These are phyloP conservation scores for Phrynocephalus versicolor DNA, from an alignment of 2,113 vertebrate species.

Conservation along the genomic window DNA sequence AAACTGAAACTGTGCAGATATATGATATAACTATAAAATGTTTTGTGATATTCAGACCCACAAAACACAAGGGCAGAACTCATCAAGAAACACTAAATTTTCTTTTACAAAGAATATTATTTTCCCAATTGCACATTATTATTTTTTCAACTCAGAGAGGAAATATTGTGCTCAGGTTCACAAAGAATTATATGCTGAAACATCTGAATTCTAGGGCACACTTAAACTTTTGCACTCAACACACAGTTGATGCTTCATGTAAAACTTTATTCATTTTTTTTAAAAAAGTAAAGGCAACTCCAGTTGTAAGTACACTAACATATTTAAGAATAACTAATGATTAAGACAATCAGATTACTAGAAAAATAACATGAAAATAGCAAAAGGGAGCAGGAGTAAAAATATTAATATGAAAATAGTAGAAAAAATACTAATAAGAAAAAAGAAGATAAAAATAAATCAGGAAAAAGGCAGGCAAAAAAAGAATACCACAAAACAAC, in stretches of 20 bases:
- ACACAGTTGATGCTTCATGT: not conserved
- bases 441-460: not conserved
- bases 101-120: not conserved
- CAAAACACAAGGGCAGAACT: not conserved
- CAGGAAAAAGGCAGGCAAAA: not conserved
- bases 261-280: not conserved
- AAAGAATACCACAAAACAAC: not conserved
- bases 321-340: not conserved
- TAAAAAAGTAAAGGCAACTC: not conserved
- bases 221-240: not conserved
- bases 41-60: not conserved
- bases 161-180: not conserved
- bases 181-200: not conserved
- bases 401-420: not conserved
- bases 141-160: not conserved
- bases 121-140: not conserved
- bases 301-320: not conserved
- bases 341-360: not conserved
- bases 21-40: no score
- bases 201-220: not conserved
- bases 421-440: not conserved
- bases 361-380: not conserved
- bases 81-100: not conserved
- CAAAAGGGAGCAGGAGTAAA: not conserved
- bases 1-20: no score